Evolutionary conservation across 2,888 invertebrate genomes (phyloP), one percentile per base, ranked within the genome.

Genomic region (Carabus problematicus): DNA sequence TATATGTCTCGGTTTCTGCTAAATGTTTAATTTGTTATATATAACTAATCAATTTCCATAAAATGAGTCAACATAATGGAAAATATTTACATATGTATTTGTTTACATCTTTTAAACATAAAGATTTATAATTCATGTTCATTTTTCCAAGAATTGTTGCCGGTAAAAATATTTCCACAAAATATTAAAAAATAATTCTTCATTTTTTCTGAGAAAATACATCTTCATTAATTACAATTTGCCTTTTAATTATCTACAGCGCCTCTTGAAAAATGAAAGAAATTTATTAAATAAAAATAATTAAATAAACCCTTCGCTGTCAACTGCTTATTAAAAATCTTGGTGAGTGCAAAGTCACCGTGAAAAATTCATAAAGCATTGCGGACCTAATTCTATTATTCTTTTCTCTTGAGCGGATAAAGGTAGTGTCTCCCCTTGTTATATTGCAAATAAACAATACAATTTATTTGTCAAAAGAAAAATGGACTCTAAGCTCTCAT

Each of bases 341-440:
- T 29, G 29, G 29, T 29, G 29, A 3, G 3, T 29, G 29, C 29
- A 29, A 29, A 29, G 8, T 60, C 45, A 19, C 45, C 45, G 29
- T 60, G 43, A 60, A 60, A 60, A 60, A 60, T 60, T 60, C 60
- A 60, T 60, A 60, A 60, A 43, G 43, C 60, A 45, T 55, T 43
- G n/a, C 60, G 45, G 39, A 55, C 55, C 29, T 55, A 55, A 55
- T 60, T 60, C n/a, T 43, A 60, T 60, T 60, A 60, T 60, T 60
- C 60, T 43, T 58, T 39, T 11, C 16, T 60, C 29, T 60, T 39
- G 18, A 55, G 55, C 55, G 55, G 55, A 55, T 55, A 55, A 55
- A 55, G 55, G 52, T 19, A 16, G 18, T 29, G 6, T 29, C 29
- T 29, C 29, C 60, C 60, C 60, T 29, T 59, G 42, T 59, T 42